Conservation (phyloP, 1,140 invertebrate species). For the Pogonomyrmex barbatus region DNA sequence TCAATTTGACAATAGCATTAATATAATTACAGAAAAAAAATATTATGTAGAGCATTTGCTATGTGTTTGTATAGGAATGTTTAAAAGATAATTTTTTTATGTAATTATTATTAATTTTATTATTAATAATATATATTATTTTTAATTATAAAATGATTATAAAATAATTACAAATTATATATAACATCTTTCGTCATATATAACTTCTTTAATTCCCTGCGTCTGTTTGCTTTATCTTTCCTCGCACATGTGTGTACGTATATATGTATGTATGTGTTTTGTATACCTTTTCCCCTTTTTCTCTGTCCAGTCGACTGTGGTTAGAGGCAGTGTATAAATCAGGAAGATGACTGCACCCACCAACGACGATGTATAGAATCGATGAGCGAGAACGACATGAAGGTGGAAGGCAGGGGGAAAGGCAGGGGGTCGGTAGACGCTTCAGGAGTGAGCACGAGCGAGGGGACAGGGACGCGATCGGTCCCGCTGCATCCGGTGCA, state of each 20-base stretch:
- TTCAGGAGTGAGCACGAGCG: constrained; percentile 34
- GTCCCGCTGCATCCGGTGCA: constrained; percentile 81
- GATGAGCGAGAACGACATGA: constrained; percentile 36
- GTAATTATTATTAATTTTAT: not conserved
- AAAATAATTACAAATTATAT: not conserved
- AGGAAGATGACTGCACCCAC: constrained; percentile 83
- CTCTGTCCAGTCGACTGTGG: constrained; percentile 74
- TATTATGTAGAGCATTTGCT: not conserved
- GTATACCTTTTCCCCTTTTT: not conserved
- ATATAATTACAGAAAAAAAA: not conserved
- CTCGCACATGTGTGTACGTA: not conserved
- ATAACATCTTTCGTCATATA: not conserved
- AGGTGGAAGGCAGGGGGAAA: constrained; percentile 21
- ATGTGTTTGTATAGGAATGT: not conserved
- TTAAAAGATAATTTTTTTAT: not conserved
- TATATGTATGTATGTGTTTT: not conserved
- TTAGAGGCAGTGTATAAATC: constrained; percentile 85
- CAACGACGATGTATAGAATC: constrained; percentile 74
- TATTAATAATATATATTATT: not conserved
- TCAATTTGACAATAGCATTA: constrained; percentile 28
- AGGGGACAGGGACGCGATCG: constrained; percentile 76
- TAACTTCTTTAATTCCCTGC: no score
- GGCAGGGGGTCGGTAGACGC: constrained; percentile 27
- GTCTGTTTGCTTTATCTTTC: not conserved
- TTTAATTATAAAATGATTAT: constrained; percentile 1